Base-by-base conservation (phyloP, 2,888 invertebrate species). In the Hoplodrina ambigua region DNA sequence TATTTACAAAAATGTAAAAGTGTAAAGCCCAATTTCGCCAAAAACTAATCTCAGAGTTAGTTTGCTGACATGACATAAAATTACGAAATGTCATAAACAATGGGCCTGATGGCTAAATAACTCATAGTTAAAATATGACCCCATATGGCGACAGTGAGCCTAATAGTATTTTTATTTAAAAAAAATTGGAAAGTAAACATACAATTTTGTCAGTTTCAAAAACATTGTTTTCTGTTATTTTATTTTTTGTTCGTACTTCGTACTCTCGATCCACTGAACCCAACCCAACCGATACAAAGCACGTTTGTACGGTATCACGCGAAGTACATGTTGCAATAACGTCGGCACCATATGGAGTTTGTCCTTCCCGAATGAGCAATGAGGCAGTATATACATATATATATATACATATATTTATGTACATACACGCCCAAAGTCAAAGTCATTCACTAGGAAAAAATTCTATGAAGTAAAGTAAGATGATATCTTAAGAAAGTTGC, bases 331-430 rank as follows among this genome's bases (percentile, higher is more conserved):
- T 17, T 52, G 58, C 72, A 78, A 77, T 77, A 77, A 65, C 64
- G 71, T 78, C 46, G 61, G 63, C 72, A 71, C 58, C 77, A 77
- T 77, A 77, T 77, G 78, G 77, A 62, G 77, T 44, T 46, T 54
- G 62, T 54, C 58, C 54, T 69, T 37, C 49, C 25, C 58, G 49
- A 53, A 52, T 71, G 78, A 77, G 78, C 81, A 81, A 77, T 81
- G 58, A 65, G 72, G 72, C 37, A 33, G 10, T 77, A 81, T 49
- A 30, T 41, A 37, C 0, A 7, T 8, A 8, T 66, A 82, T 64
- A 66, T 25, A 25, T 25, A 2, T 25, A 25, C 2, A 25, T 25
- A 2, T 25, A 2, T 25, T n/a, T n/a, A n/a, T n/a, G n/a, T 67
- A 55, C n/a, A 54, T 53, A 52, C 60, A 73, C 63, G 58, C 46